Conservation (phyloP, 2,888 invertebrate genomes). For the Allacma fusca region DNA sequence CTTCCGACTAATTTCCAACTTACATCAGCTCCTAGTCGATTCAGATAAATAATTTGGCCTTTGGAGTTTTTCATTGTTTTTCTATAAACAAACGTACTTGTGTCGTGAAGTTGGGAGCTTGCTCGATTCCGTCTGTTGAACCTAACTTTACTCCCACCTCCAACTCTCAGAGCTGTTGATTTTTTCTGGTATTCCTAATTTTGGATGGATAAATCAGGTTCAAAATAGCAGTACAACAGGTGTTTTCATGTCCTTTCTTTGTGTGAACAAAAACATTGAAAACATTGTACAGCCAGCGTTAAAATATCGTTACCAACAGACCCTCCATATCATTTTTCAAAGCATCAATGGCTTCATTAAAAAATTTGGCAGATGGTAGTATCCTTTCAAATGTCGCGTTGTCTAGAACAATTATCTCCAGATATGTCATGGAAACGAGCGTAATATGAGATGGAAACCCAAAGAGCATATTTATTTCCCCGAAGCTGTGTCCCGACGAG, state of each 20-base stretch:
- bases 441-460: conserved; percentile 41
- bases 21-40: conserved; percentile 1
- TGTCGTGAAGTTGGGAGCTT: not conserved
- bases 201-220: too few relatives aligned
- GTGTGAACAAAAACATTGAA: too few relatives aligned
- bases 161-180: not conserved
- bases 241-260: too few relatives aligned
- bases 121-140: not conserved
- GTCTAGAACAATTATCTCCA: conserved; percentile 47
- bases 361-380: conserved; percentile 25
- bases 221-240: too few relatives aligned
- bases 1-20: too few relatives aligned
- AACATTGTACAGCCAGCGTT: too few relatives aligned
- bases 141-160: too few relatives aligned
- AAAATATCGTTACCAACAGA: too few relatives aligned
- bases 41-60: conserved; percentile 20
- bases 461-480: conserved; percentile 46
- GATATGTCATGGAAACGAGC: conserved; percentile 41
- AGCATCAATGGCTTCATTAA: conserved; percentile 36
- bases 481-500: conserved; percentile 46
- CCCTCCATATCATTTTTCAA: conserved; percentile 8
- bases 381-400: conserved; percentile 39
- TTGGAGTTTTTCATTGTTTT: conserved; percentile 29
- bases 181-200: conserved; percentile 13
- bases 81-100: conserved; percentile 23